Evolutionary conservation across 2,113 vertebrate species (phyloP).

Genomic region (Anguilla rostrata): DNA sequence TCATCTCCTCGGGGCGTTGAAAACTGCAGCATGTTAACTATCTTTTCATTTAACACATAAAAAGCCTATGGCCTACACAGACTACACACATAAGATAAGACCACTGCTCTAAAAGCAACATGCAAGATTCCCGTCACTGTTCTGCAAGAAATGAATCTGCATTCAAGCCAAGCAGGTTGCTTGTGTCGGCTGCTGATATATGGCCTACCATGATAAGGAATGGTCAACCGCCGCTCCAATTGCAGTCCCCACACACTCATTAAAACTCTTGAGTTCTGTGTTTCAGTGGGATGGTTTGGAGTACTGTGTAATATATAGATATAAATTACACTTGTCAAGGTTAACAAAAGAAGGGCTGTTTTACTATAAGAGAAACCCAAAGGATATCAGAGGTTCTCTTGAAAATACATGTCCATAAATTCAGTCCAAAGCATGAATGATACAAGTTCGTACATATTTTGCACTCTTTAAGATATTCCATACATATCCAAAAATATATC

Average conservation of each 20-base stretch:
- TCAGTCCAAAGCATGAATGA: neutral
- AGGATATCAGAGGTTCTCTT: neutral
- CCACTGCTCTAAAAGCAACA: neutral
- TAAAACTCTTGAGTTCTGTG: neutral
- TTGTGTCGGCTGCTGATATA: neutral
- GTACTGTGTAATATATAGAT: neutral
- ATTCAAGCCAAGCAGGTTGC: neutral
- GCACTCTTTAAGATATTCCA: no score
- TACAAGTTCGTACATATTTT: no score
- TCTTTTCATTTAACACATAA: no score
- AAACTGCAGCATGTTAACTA: no score
- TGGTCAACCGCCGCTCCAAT: neutral
- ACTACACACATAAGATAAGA: constrained; percentile 10
- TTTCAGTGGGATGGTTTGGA: neutral
- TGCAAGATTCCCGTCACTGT: neutral
- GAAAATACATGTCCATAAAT: neutral
- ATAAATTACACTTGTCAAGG: constrained; percentile 1
- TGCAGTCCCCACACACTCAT: neutral
- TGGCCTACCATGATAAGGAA: neutral
- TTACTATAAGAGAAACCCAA: neutral
- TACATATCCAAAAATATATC: no score
- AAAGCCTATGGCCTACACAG: neutral
- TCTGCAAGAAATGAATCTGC: neutral
- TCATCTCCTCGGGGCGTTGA: no score
- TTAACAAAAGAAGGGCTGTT: neutral